Percentiles rank a stretch among this genome's conserved stretches.
phyloP scores from a whole-genome alignment of 2,113 vertebrate species.

The Bubo bubo region DNA sequence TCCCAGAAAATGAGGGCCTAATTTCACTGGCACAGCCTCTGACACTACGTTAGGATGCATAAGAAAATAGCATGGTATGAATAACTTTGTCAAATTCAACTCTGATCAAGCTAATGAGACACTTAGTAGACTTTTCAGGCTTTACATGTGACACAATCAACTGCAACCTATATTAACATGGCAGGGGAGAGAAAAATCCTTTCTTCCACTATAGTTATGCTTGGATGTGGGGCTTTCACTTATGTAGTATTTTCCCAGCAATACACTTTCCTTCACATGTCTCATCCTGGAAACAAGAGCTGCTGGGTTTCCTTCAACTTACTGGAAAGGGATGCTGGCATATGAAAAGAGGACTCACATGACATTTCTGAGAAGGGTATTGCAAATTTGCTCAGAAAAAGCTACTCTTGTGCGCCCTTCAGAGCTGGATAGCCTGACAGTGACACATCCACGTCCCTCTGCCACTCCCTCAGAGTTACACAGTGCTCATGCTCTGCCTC shows the following conservation, averaged over 20 bases:
- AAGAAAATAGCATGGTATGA: neutral
- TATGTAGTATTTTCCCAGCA: neutral
- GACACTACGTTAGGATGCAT: neutral
- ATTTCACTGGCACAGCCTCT: neutral
- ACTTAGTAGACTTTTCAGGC: neutral
- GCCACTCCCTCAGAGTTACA: neutral
- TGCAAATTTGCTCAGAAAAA: neutral
- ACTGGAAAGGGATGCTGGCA: neutral
- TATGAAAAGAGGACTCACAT: neutral
- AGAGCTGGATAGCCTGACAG: neutral
- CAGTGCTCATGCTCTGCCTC: neutral
- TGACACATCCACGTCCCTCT: neutral
- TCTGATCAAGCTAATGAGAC: neutral
- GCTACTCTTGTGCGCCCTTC: neutral
- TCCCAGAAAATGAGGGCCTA: neutral
- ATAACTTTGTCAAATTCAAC: neutral
- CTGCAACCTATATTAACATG: neutral
- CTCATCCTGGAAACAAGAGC: neutral
- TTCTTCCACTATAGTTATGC: neutral
- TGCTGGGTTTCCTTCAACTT: neutral
- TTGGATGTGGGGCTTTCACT: neutral
- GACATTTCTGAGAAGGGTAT: neutral
- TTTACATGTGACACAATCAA: neutral
- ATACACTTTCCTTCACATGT: neutral
- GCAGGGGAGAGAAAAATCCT: neutral